Base-by-base conservation (phyloP, 37 sponge, comb jelly and placozoan species). In the Eunapius fragilis region DNA sequence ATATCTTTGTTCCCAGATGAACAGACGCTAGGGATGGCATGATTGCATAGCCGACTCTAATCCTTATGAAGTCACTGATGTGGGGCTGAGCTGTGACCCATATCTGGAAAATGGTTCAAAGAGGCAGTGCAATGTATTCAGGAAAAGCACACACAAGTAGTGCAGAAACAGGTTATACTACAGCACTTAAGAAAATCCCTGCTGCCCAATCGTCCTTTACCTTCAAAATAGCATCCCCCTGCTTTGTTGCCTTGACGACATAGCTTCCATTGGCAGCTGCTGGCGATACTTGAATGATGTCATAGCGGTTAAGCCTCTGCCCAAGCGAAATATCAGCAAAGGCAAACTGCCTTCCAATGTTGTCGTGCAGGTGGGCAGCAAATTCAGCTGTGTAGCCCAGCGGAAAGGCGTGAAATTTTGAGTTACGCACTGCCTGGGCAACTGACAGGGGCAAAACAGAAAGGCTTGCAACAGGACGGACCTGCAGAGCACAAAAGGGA, bases 341-440 rank as follows among this genome's bases (percentile, higher is more conserved):
- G 70, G 84, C 91, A 70, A 93, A 90, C 30, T n/a, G 27, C 23
- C 96, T 81, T 31, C 96, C 96, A 12, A 87, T 35, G 37, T 79
- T 79, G 82, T 95, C 96, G 48, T 92, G 94, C 24, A 95, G 90
- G 50, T 73, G 38, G 31, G 78, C 91, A 24, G 38, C 45, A 83
- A 92, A 95, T 70, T 83, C 78, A 13, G 94, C 94, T 0, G 88
- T 77, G 79, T 93, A 95, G 79, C 96, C 96, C 25, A 95, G 87
- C 73, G 96, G 96, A 71, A 90, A 95, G 79, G 94, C 88, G 72
- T 95, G 94, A 58, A 89, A 30, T 25, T 84, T 87, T 33, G 88
- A 85, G 81, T 81, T 85, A 75, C 82, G 90, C 25, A 82, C 81
- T 58, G 93, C 96, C 31, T 84, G 84, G 23, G 91, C 85, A 22